Conservation (phyloP, 2,888 invertebrate species). For the Pantelozetes paolii region DNA sequence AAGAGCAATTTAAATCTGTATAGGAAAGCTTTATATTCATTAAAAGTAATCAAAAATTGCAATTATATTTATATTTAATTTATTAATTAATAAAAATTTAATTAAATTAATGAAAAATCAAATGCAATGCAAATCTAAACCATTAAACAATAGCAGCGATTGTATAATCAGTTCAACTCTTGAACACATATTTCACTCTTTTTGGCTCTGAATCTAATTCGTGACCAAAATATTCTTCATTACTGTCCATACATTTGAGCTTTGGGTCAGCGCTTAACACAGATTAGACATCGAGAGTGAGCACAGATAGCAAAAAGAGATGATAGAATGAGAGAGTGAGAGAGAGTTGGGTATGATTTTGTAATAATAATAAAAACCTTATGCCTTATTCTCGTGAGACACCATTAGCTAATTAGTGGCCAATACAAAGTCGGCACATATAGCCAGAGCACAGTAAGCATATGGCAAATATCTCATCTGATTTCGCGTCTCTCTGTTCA, state of each 20-base stretch:
- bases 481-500: neutral
- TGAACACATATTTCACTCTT: neutral
- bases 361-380: slow-evolving; percentile 31
- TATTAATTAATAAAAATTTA: no score
- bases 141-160: neutral
- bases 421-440: slow-evolving; percentile 26
- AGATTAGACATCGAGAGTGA: no score
- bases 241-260: neutral
- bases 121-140: neutral
- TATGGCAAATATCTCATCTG: slow-evolving; percentile 29
- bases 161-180: slow-evolving; percentile 15
- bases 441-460: neutral
- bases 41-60: no score
- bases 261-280: slow-evolving; percentile 1
- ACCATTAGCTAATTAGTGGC: slow-evolving; percentile 33
- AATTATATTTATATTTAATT: no score
- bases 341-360: neutral
- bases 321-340: neutral
- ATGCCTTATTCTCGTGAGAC: slow-evolving; percentile 35
- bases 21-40: no score
- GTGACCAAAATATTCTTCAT: neutral
- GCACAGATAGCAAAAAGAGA: neutral
- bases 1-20: no score
- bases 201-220: neutral
- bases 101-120: neutral